Base-by-base conservation (phyloP, 1,140 invertebrate species). In the Chlorops oryzae region DNA sequence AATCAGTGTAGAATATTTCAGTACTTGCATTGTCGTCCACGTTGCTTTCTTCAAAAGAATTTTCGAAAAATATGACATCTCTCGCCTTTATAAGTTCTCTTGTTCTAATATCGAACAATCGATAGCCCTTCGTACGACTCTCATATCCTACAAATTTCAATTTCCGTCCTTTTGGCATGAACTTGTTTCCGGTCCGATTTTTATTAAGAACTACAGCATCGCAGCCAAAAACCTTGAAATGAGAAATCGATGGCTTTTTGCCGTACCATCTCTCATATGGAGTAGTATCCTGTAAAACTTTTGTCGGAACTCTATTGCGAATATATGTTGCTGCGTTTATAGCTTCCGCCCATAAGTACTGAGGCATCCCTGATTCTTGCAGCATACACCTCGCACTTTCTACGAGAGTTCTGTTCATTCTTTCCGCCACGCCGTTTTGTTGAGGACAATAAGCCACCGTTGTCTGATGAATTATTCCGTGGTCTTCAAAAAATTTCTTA, bases 271-370 rank as follows among this genome's bases (percentile, higher is more conserved):
- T 35, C 25, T 55, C 49, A 17, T 39, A 50, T 15, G 42, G 51
- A 27, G 46, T 49, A 27, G 21, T 39, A 45, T 50, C 24, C 2
- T 43, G 24, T 3, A 55, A 6, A 3, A 28, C 23, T 17, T 41
- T 48, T 15, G 38, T 45, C 38, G 42, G 44, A 37, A 45, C 44
- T 35, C 55, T 20, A 50, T 62, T 53, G 20, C 37, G 22, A 12
- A 56, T 24, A 27, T 46, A 50, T 13, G 28, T 40, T 22, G 55
- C 55, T 22, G 66, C 74, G 38, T 64, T 61, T 2, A 74, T 54
- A 5, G 75, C 73, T 62, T 80, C 75, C 3, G 66, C 70, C 77
- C 76, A 79, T 38, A 74, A 62, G n/a, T 47, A 28, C 34, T 68
- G 58, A 22, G 65, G 59, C 20, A 78, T 27, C 5, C 34, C 32